phyloP scores from a whole-genome alignment of 2,888 invertebrate genomes.

The Parasteatoda lunata region DNA sequence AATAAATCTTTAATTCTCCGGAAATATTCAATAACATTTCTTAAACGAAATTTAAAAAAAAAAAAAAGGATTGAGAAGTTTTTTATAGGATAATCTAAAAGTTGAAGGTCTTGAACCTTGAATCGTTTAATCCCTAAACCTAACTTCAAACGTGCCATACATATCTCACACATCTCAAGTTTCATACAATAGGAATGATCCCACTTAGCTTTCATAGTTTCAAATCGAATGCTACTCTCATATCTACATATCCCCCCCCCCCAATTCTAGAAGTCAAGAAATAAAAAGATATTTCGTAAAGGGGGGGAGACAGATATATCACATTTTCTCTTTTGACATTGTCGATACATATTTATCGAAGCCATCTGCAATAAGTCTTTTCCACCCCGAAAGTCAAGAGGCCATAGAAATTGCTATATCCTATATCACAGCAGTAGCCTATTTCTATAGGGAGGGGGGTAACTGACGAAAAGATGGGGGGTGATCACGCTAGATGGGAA shows the following conservation, averaged over 20 bases:
- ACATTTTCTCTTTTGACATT: constrained; percentile 17
- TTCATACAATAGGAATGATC: neutral
- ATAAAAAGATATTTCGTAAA: constrained; percentile 1
- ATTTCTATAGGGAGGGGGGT: constrained; percentile 9
- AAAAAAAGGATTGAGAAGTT: too few relatives aligned
- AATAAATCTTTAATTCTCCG: too few relatives aligned
- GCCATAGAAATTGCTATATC: constrained; percentile 11
- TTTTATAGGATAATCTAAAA: too few relatives aligned
- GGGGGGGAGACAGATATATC: constrained; percentile 4
- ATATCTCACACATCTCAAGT: too few relatives aligned
- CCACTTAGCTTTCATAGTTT: neutral
- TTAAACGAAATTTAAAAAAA: too few relatives aligned
- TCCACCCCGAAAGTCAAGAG: constrained; percentile 44
- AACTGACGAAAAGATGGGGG: constrained; percentile 13
- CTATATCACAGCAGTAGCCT: constrained; percentile 7
- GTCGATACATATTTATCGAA: constrained; percentile 60
- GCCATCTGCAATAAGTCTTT: constrained; percentile 48
- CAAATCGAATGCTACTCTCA: neutral
- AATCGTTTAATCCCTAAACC: too few relatives aligned
- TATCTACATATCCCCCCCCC: neutral
- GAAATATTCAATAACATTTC: too few relatives aligned
- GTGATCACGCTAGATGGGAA: neutral
- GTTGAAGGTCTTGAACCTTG: too few relatives aligned
- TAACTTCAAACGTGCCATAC: too few relatives aligned
- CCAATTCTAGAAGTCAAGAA: neutral